Base-by-base conservation (phyloP, 1,140 invertebrate genomes). In the Trachymyrmex cornetzi region DNA sequence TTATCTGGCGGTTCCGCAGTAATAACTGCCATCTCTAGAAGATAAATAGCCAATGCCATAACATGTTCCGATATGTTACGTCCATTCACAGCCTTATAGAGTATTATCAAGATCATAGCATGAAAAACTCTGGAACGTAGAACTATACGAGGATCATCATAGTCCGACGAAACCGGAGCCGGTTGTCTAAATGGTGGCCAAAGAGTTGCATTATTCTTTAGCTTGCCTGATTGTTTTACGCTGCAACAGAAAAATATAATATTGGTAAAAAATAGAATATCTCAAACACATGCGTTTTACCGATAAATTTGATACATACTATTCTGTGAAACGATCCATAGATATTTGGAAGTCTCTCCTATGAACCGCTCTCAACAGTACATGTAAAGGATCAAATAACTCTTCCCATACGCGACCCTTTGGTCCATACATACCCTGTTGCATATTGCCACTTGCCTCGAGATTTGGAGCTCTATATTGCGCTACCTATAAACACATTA, bases 371-470 rank as follows among this genome's bases (percentile, higher is more conserved):
- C 99, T 96, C 2, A 99, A 95, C 27, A 99, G 95, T 6, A 99
- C 98, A 94, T 99, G 98, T 66, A 99, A 96, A 3, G 99, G 99
- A 96, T 99, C 98, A 94, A 99, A 99, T 90, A 99, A 97, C 79
- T 97, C 96, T 92, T 99, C 97, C 99, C 99, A 99, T 30, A 99
- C 97, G 30, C 96, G 95, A 50, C 97, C 96, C 94, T 98, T 98
- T 12, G 99, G 99, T 61, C 98, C 97, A 95, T 99, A 99, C 95
- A 98, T 98, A 16, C 99, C 99, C 94, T 99, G 99, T 92, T 99
- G 98, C 96, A 99, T 97, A 87, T 97, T 98, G 94, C 97, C 98
- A 92, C 97, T 97, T 0, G 97, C 96, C 93, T 98, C 98, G 88
- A 98, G 96, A 93, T 97, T 97, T 27, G 98, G 98, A 19, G 97